Base-by-base conservation (phyloP, 2,113 vertebrate species). In the Glaucidium brasilianum region DNA sequence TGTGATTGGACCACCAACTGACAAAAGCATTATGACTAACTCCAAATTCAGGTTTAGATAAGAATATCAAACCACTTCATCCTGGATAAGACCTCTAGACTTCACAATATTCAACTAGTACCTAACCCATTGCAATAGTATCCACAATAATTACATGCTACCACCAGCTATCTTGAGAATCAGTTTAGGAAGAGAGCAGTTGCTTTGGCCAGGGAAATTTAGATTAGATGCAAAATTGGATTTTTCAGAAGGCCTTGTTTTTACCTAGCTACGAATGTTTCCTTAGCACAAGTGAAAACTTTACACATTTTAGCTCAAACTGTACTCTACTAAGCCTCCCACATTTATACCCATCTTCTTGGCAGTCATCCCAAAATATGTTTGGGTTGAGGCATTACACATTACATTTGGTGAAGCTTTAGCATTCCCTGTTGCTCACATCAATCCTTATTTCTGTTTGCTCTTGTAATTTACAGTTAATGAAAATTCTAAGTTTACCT, bases 401-500 rank as follows among this genome's bases (percentile, higher is more conserved):
- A 92, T 97, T 97, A 71, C 94, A 94, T 97, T 93, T 96, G 71
- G 89, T 97, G 95, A 97, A 86, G 91, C 94, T 95, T 97, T 97
- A 97, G 88, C 92, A 91, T 97, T 97, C 94, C 95, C 88, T 98
- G 78, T 97, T 96, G 89, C 93, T 96, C 93, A 74, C 89, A 96
- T 96, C 91, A 97, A 92, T 97, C 92, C 96, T 96, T 92, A 88
- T 97, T 98, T 97, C 93, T 96, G 81, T 97, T 97, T 97, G 94
- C 95, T 96, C 74, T 96, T 96, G 75, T 96, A 97, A 97, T 96
- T 97, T 97, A 93, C 97, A 97, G 95, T 97, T 97, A 97, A 97
- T 98, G 97, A 98, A 93, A 96, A 97, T 97, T 97, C 92, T 88
- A 91, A 97, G 92, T 97, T 98, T 96, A 97, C 85, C 96, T 97